Evolutionary conservation across 2,113 vertebrate genomes (phyloP).

Genomic region (Ondatra zibethicus): DNA sequence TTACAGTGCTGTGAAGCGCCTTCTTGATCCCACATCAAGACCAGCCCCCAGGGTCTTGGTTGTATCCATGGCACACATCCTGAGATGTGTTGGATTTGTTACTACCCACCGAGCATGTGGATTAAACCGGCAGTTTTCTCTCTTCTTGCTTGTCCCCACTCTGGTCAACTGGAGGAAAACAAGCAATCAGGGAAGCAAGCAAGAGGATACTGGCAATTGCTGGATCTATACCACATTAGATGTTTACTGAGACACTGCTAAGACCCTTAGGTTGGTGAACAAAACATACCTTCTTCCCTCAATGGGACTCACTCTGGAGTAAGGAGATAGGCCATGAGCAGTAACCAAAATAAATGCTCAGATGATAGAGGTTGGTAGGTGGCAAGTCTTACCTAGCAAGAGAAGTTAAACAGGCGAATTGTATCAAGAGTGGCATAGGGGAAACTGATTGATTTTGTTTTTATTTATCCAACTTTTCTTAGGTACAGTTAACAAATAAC

Average conservation of each 20-base stretch:
- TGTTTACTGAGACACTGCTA: background rate
- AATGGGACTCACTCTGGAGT: background rate
- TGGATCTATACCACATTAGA: background rate
- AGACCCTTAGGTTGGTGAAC: background rate
- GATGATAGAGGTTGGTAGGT: background rate
- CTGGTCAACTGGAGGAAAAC: background rate
- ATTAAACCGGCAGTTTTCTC: background rate
- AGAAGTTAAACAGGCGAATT: background rate
- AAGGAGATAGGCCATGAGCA: background rate
- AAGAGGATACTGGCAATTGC: background rate
- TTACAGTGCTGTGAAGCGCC: background rate
- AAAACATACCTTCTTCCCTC: background rate
- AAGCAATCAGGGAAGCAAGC: background rate
- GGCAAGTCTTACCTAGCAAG: background rate
- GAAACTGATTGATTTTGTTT: background rate
- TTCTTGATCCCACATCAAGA: background rate
- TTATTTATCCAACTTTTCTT: background rate
- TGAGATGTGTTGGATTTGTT: background rate
- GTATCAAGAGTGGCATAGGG: background rate
- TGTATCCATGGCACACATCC: background rate
- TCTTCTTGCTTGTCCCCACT: background rate
- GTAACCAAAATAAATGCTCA: background rate
- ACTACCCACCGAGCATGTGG: background rate
- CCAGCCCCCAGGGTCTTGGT: constrained; percentile 4
- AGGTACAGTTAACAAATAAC: background rate